A percentile compares a stretch with the other conserved stretches of the same genome.
phyloP scores from a whole-genome alignment of 2,888 invertebrate species.

The Spodoptera littoralis region DNA sequence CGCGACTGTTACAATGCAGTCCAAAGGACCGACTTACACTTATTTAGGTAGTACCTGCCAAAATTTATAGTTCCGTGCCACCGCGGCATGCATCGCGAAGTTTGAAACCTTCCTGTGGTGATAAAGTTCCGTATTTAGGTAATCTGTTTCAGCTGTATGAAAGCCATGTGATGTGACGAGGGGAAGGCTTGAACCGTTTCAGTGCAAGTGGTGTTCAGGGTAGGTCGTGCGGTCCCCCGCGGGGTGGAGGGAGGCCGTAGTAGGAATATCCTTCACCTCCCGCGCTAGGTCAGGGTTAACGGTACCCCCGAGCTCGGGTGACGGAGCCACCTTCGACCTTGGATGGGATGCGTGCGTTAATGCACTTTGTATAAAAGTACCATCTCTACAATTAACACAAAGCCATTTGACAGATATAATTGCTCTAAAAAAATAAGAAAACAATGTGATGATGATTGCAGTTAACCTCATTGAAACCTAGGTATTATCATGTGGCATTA shows the following conservation, averaged over 20 bases:
- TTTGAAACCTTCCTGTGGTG: constrained; percentile 18
- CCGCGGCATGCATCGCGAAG: background rate
- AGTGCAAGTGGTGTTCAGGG: constrained; percentile 82
- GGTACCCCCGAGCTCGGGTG: constrained; percentile 83
- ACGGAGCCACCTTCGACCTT: constrained; percentile 87
- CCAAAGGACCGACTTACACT: constrained; percentile 33
- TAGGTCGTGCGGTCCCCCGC: constrained; percentile 79
- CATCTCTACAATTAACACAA: too few species aligned
- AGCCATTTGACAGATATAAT: too few species aligned
- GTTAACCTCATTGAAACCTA: too few species aligned
- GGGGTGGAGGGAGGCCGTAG: constrained; percentile 78
- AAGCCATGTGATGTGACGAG: constrained; percentile 76
- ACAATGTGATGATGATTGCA: too few species aligned
- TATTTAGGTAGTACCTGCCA: constrained; percentile 16
- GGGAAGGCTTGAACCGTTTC: constrained; percentile 76
- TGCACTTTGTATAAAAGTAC: constrained; percentile 61
- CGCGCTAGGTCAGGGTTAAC: constrained; percentile 88
- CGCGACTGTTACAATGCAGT: constrained; percentile 21
- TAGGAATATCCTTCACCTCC: constrained; percentile 87
- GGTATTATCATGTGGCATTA: too few species aligned
- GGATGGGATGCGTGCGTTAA: constrained; percentile 74
- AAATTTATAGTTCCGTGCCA: constrained; percentile 33
- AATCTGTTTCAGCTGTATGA: constrained; percentile 52
- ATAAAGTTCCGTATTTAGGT: constrained; percentile 40
- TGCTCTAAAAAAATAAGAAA: too few species aligned